Evolutionary conservation across 1,140 invertebrate species (phyloP), one percentile per base, ranked within the genome.

Genomic region (Tetraneura akinire): DNA sequence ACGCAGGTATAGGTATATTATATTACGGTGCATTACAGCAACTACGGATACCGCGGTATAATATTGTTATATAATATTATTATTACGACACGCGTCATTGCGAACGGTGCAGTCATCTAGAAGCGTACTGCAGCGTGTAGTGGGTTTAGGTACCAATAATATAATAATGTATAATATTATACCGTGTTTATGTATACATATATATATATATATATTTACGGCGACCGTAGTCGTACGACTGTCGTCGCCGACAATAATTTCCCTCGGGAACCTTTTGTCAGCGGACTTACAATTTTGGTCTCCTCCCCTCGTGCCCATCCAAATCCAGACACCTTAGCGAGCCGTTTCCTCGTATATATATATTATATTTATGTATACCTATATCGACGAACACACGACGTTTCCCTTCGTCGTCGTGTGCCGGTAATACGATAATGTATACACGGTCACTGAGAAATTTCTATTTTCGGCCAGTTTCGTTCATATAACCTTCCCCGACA

Each of bases 251-350:
- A 42, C 74, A 18, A 23, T 78, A 62, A 78, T 78, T 78, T 78
- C 74, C 74, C 74, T n/a, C 51, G 74, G 74, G 74, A 78, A 78
- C 74, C 53, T 62, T 78, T 78, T 78, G 74, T 78, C 74, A 78
- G 55, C 26, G 55, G 55, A 37, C 32, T 42, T 21, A 57, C 62
- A 37, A 37, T 37, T 21, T 14, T 23, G 26, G 29, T 9, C 5
- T 23, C 26, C 55, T 16, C 21, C 2, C 55, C 55, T 4, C 55
- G 51, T 57, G 1, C 55, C 8, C 23, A n/a, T n/a, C 55, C 9
- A 49, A 14, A 49, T n/a, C n/a, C n/a, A n/a, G n/a, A n/a, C n/a
- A n/a, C n/a, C n/a, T n/a, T n/a, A n/a, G n/a, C n/a, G n/a, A n/a
- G n/a, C n/a, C n/a, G n/a, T n/a, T n/a, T n/a, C n/a, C n/a, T n/a